phyloP scores from a whole-genome alignment of 2,797 vertebrate species.

The Kryptolebias ocellatus region DNA sequence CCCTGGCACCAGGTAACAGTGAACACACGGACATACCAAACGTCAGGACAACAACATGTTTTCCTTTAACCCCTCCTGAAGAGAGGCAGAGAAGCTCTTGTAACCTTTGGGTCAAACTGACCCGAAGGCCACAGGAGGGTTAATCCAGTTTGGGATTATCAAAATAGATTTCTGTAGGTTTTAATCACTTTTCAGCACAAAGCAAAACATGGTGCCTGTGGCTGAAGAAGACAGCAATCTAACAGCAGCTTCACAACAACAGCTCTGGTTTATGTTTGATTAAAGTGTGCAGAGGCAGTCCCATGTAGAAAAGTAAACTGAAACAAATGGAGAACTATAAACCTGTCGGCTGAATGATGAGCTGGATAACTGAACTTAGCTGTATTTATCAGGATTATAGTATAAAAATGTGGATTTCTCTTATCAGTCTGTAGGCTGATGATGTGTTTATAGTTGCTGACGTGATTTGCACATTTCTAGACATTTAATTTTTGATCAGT shows the following conservation, averaged over 20 bases:
- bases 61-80: not conserved
- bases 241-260: no score
- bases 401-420: no score
- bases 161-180: no score
- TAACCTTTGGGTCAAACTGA: no score
- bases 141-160: not conserved
- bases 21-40: conserved; percentile 10
- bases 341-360: not conserved
- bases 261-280: not conserved
- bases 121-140: not conserved
- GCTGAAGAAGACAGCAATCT: not conserved
- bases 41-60: not conserved
- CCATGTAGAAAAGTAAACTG: not conserved
- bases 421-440: no score
- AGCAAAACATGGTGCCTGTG: not conserved
- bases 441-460: no score
- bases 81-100: no score
- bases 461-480: not conserved
- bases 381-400: no score
- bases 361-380: not conserved
- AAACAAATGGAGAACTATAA: not conserved
- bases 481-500: not conserved
- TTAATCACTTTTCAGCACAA: no score
- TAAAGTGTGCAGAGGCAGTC: not conserved
- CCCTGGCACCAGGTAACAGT: conserved; percentile 27